These are phyloP conservation scores for Ochropacha duplaris DNA, from an alignment of 2,888 invertebrate species.

Conservation along the genomic window DNA sequence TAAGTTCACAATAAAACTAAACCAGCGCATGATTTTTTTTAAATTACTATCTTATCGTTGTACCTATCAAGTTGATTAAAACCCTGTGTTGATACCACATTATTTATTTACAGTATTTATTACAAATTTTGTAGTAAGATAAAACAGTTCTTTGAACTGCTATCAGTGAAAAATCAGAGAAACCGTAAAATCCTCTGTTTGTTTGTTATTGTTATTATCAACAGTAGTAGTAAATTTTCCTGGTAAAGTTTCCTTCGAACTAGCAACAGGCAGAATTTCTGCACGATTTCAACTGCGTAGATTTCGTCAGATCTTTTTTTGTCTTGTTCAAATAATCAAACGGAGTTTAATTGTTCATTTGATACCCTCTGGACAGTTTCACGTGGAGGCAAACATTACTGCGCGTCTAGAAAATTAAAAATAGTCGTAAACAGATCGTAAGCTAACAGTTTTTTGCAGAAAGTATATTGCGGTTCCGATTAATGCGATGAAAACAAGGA, in stretches of 20 bases:
- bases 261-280: not conserved
- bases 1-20: not conserved
- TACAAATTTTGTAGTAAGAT: not conserved
- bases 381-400: slow-evolving; percentile 37
- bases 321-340: slow-evolving; percentile 62
- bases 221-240: slow-evolving; percentile 11
- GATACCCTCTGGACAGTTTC: slow-evolving; percentile 58
- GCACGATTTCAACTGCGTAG: slow-evolving; percentile 29
- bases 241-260: slow-evolving; percentile 19
- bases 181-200: not conserved
- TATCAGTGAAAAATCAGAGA: not conserved
- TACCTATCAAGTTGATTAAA: too few relatives aligned
- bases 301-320: slow-evolving; percentile 52
- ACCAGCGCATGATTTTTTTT: too few relatives aligned
- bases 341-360: slow-evolving; percentile 63
- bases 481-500: slow-evolving; percentile 11
- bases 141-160: not conserved
- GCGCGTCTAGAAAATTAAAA: slow-evolving; percentile 50
- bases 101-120: not conserved
- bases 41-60: too few relatives aligned
- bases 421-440: slow-evolving; percentile 50
- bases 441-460: slow-evolving; percentile 26
- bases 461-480: slow-evolving; percentile 17
- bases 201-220: not conserved
- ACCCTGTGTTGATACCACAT: too few relatives aligned